Conservation (phyloP, 2,888 invertebrate species). For the Achlya flavicornis region DNA sequence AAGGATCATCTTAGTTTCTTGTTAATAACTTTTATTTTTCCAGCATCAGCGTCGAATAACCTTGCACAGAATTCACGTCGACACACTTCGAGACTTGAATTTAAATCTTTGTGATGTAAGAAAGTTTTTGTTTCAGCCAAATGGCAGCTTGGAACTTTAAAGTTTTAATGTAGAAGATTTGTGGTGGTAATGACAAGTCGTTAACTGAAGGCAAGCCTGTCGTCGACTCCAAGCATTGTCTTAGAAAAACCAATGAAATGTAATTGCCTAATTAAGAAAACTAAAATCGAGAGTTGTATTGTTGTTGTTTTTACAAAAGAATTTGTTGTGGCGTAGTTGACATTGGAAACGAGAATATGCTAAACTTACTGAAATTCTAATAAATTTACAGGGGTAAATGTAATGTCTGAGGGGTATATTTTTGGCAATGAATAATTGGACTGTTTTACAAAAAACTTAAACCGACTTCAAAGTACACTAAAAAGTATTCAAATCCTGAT, state of each 20-base stretch:
- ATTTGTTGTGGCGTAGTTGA: conserved; percentile 15
- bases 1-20: background rate
- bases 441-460: no score
- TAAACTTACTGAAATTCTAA: background rate
- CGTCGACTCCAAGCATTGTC: conserved; percentile 52
- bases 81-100: conserved; percentile 68
- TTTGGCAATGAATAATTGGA: background rate
- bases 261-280: conserved; percentile 53
- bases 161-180: conserved; percentile 80
- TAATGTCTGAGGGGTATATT: background rate
- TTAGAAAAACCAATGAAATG: conserved; percentile 52
- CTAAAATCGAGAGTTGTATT: conserved; percentile 48
- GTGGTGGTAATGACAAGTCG: conserved; percentile 77
- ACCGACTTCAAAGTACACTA: no score
- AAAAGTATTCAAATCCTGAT: no score
- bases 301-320: conserved; percentile 33
- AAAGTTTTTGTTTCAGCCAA: conserved; percentile 78
- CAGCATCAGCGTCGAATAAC: conserved; percentile 27
- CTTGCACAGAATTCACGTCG: conserved; percentile 42
- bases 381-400: no score
- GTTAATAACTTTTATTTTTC: conserved; percentile 5
- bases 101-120: conserved; percentile 78
- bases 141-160: conserved; percentile 79
- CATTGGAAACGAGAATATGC: conserved; percentile 1
- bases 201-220: conserved; percentile 68